These are phyloP conservation scores for Frankliniella intonsa DNA, from an alignment of 2,888 invertebrate species.

Conservation along the genomic window DNA sequence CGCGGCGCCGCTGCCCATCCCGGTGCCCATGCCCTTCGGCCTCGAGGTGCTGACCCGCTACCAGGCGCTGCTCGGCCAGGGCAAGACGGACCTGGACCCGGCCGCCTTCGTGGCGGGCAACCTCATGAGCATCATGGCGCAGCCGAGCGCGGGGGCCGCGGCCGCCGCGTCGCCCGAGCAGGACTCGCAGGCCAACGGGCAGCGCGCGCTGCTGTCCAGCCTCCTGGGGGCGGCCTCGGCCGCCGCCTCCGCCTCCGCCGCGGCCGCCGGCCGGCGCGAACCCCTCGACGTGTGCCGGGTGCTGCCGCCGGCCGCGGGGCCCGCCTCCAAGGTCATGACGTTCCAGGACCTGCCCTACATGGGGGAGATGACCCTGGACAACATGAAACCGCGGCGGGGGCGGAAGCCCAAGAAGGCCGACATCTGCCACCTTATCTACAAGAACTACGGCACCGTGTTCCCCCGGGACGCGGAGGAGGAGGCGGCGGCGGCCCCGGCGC, in stretches of 20 bases:
- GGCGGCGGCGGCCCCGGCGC: slow-evolving; percentile 37
- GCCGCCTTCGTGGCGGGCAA: slow-evolving; percentile 12
- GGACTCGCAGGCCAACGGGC: slow-evolving; percentile 32
- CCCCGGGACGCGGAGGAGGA: slow-evolving; percentile 63
- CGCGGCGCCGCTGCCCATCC: slow-evolving; percentile 32
- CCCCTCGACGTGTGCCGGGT: slow-evolving; percentile 32
- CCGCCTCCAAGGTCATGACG: slow-evolving; percentile 52
- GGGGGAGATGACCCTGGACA: slow-evolving; percentile 87
- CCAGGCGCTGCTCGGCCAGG: slow-evolving; percentile 49
- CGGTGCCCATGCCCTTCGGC: slow-evolving; percentile 42
- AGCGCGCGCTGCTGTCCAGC: slow-evolving; percentile 34
- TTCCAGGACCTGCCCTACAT: slow-evolving; percentile 84
- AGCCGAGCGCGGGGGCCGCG: slow-evolving; percentile 41
- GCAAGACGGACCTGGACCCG: slow-evolving; percentile 34
- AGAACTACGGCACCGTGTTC: slow-evolving; percentile 83
- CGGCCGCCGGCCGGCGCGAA: slow-evolving; percentile 29
- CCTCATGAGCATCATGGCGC: slow-evolving; percentile 4
- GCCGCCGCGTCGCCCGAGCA: slow-evolving; percentile 40
- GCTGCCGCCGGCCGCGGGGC: slow-evolving; percentile 33
- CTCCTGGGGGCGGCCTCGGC: slow-evolving; percentile 35
- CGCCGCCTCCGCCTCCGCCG: slow-evolving; percentile 28
- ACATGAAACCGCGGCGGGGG: slow-evolving; percentile 78
- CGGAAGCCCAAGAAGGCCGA: slow-evolving; percentile 89
- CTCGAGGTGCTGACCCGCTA: slow-evolving; percentile 51
- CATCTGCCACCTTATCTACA: slow-evolving; percentile 85